Evolutionary conservation across 2,113 vertebrate species (phyloP), one percentile per base, ranked within the genome.

Genomic region (Tretioscincus oriximinensis): DNA sequence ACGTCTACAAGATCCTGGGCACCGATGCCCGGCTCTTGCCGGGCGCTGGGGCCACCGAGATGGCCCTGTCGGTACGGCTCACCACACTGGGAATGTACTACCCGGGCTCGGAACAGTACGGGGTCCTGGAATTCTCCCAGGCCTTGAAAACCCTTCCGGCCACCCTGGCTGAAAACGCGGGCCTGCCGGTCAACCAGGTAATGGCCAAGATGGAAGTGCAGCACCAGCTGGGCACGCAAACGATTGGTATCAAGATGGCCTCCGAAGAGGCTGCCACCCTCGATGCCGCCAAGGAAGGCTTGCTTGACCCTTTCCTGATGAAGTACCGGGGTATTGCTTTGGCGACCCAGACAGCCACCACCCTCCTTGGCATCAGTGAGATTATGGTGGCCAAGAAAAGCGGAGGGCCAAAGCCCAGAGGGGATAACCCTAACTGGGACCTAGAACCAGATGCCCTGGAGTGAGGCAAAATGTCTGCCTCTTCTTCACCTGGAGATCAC

Each of bases 371-470:
- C 0, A 73, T 88, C 0, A 84, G 81, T 5, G 80, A 88, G 41
- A 68, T 89, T 61, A 77, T 88, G 9, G 54, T 88, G 2, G 81
- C 83, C 20, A 89, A 88, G 76, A 87, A 88, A 24, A 82, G 82
- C 0, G 86, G 88, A 0, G 88, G 88, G 1, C 86, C 86, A 5
- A 81, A 70, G 24, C 54, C 65, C 35, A 66, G 76, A 10, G 81
- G 68, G 3, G 84, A 86, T 0, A 86, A 89, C 66, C 78, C 86
- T 29, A 86, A 86, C 68, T 89, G 88, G 88, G 84, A 89, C 64
- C 21, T 75, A 60, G 78, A 85, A 8, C 61, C 83, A 0, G 88
- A 88, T 1, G 11, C 26, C 0, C 21, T 87, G 6, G 80, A 89
- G 7, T 86, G 61, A 83, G 21, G 10, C 1, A 3, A 24, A 21